Evolutionary conservation across 2,888 invertebrate genomes (phyloP), one percentile per base, ranked within the genome.

Genomic region (Hofmannophila pseudospretella): DNA sequence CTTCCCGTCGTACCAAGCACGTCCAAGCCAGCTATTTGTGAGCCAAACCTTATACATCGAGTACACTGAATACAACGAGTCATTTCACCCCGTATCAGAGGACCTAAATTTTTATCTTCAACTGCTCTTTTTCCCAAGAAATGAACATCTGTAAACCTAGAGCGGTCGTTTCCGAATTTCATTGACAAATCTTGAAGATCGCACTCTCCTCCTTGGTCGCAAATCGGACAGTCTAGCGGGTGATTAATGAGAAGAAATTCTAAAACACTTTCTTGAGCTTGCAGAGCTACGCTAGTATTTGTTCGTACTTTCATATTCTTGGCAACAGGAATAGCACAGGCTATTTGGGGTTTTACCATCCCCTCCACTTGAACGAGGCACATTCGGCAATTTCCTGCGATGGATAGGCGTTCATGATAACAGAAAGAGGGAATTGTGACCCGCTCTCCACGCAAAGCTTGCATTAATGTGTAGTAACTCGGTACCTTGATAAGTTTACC

Each of bases 331-430:
- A 98, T 96, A 1, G 98, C 97, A 80, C 99, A 99, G 1, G 98
- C 97, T n/a, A 99, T 97, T 27, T 98, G 96, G 0, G 97, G 98
- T 89, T 99, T 97, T 16, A 93, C 91, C 55, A 94, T 94, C 58
- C 97, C 98, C 74, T 99, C 99, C 14, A 99, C 93, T 75, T 99
- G 96, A 0, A 99, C 97, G 16, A 99, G 88, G 75, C 99, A 99
- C 99, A 99, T 99, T 45, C 99, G 91, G 64, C 99, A 99, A 82
- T 99, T 99, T 13, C 99, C 99, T 47, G 99, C 99, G 33, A 99
- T 94, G 5, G 98, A 96, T 29, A 99, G 89, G 25, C 99, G 90
- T 61, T 99, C 99, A 78, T 99, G 99, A 72, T 98, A 99, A 75
- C 99, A 99, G 73, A 99, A 99, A 32, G 98, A 88, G 0, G 99